A percentile compares a stretch with the other conserved stretches of the same genome.
Evolutionary conservation across 2,888 invertebrate genomes (phyloP).

Genomic region (Ormyrus rosae): DNA sequence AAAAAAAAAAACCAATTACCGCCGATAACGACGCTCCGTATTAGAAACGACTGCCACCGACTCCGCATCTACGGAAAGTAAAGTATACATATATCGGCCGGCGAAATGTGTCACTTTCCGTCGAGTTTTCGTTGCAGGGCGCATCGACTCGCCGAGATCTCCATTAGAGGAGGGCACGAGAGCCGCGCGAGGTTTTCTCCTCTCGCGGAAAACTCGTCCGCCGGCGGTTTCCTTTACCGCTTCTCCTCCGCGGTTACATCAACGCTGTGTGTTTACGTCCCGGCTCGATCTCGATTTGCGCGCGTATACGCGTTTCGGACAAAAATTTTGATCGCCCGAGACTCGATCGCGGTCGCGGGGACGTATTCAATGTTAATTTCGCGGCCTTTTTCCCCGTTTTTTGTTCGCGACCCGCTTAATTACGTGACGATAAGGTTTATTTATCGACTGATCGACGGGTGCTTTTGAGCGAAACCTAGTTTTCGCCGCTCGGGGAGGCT

Average conservation of each 20-base stretch:
- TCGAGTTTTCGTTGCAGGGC: background rate
- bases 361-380: slow-evolving; percentile 30
- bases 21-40: no score
- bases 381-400: background rate
- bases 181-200: slow-evolving; percentile 44
- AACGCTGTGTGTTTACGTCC: slow-evolving; percentile 30
- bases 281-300: slow-evolving; percentile 12
- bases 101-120: slow-evolving; percentile 31
- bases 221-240: slow-evolving; percentile 30
- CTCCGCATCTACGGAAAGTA: background rate
- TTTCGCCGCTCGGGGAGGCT: background rate
- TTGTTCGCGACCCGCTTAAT: background rate
- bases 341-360: background rate
- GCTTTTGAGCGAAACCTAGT: background rate
- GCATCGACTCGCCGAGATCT: background rate
- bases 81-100: slow-evolving; percentile 19
- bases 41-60: background rate
- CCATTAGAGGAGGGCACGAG: slow-evolving; percentile 9
- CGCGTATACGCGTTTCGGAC: background rate
- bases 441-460: background rate
- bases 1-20: no score
- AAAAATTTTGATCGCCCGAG: background rate
- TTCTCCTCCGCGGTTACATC: slow-evolving; percentile 45
- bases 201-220: slow-evolving; percentile 23
- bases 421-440: background rate